Evolutionary conservation across 2,888 invertebrate genomes (phyloP).

Genomic region (Dryomyza anilis): DNA sequence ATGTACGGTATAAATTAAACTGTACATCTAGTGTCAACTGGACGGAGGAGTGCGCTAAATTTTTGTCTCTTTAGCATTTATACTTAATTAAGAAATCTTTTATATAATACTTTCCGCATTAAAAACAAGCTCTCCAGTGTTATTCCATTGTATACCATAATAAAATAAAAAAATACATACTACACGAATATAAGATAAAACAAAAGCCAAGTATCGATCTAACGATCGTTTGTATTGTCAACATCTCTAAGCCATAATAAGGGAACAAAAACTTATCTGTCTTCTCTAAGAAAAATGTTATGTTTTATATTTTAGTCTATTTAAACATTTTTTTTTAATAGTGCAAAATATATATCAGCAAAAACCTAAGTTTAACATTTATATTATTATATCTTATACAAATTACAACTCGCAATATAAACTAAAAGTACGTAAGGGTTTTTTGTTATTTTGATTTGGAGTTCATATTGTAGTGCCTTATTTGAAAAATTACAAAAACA

Average conservation of each 20-base stretch:
- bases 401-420: constrained; percentile 8
- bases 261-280: constrained; percentile 7
- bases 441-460: no score
- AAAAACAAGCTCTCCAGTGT: constrained; percentile 13
- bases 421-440: not conserved
- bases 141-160: not conserved
- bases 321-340: constrained; percentile 19
- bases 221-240: no score
- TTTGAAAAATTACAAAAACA: constrained; percentile 6
- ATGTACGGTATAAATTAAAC: constrained; percentile 58
- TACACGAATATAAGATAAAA: no score
- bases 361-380: constrained; percentile 1
- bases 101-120: constrained; percentile 20
- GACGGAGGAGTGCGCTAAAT: not conserved
- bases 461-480: constrained; percentile 16
- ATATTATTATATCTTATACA: not conserved
- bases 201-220: no score
- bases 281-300: constrained; percentile 30
- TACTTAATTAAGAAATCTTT: constrained; percentile 11
- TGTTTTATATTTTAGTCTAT: constrained; percentile 33
- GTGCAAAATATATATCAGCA: not conserved
- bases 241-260: constrained; percentile 6
- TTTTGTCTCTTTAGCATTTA: constrained; percentile 28
- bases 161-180: no score
- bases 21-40: constrained; percentile 4